Conservation (phyloP, 2,888 invertebrate genomes). For the Zygothrica quintamaculata region DNA sequence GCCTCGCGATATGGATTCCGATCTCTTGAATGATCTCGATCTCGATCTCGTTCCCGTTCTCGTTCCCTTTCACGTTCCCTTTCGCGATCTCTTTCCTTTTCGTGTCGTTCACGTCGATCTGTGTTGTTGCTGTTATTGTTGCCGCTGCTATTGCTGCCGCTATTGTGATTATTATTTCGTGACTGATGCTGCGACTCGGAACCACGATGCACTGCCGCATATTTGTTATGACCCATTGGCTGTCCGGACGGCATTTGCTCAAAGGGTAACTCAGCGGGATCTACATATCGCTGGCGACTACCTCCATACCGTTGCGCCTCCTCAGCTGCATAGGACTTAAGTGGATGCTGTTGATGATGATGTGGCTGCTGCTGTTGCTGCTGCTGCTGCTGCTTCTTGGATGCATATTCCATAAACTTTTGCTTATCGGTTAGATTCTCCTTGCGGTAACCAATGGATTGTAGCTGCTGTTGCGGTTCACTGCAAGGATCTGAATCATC, state of each 20-base stretch:
- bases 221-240: slow-evolving; percentile 68
- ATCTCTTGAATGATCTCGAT: slow-evolving; percentile 76
- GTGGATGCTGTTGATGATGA: slow-evolving; percentile 49
- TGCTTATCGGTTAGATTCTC: slow-evolving; percentile 84
- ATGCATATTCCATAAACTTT: slow-evolving; percentile 83
- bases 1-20: slow-evolving; percentile 84
- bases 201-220: slow-evolving; percentile 72
- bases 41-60: slow-evolving; percentile 66
- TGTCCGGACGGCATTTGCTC: slow-evolving; percentile 63
- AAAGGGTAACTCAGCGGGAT: slow-evolving; percentile 82
- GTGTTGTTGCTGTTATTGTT: slow-evolving; percentile 29
- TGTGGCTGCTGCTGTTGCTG: slow-evolving; percentile 59
- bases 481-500: slow-evolving; percentile 80
- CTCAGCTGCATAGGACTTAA: slow-evolving; percentile 75
- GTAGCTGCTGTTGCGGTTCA: slow-evolving; percentile 51
- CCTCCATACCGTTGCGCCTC: slow-evolving; percentile 81
- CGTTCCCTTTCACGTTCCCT: slow-evolving; percentile 63
- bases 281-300: slow-evolving; percentile 82
- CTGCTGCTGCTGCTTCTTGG: slow-evolving; percentile 73
- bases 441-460: slow-evolving; percentile 70
- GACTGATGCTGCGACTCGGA: slow-evolving; percentile 43
- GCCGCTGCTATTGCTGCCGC: slow-evolving; percentile 9
- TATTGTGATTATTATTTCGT: slow-evolving; percentile 4
- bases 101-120: slow-evolving; percentile 58
- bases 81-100: too few species aligned